Evolutionary conservation across 2,797 vertebrate genomes (phyloP).

Genomic region (Schizopygopsis pylzovi): DNA sequence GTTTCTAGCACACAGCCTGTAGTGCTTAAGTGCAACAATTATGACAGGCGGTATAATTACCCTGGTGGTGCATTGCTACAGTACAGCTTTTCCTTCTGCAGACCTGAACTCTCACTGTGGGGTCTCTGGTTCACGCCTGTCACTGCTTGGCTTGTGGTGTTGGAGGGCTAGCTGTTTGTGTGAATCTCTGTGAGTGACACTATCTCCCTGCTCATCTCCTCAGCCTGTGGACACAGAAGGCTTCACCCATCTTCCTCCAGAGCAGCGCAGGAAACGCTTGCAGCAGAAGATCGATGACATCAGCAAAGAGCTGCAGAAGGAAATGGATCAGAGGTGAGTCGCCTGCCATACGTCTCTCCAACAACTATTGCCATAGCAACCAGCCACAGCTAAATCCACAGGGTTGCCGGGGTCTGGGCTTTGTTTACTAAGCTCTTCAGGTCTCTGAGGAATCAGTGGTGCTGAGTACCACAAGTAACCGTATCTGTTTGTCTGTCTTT

Average conservation of each 20-base stretch:
- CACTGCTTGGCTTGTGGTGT: constrained; percentile 17
- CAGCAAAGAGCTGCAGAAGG: constrained; percentile 87
- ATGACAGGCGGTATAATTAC: neutral
- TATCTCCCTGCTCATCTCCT: constrained; percentile 59
- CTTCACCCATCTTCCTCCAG: constrained; percentile 87
- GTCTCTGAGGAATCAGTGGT: constrained; percentile 61
- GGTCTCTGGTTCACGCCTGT: constrained; percentile 17
- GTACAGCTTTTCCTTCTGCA: neutral
- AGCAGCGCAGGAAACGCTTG: constrained; percentile 88
- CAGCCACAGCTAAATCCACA: constrained; percentile 24
- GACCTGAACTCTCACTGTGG: constrained; percentile 7
- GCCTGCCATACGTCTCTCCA: constrained; percentile 47
- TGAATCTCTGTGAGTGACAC: constrained; percentile 45
- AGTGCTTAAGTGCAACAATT: neutral
- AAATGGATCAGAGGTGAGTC: constrained; percentile 88
- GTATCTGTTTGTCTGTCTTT: constrained; percentile 14
- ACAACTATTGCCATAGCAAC: constrained; percentile 60
- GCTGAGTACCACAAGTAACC: constrained; percentile 54
- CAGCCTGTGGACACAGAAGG: constrained; percentile 86
- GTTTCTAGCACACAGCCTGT: neutral
- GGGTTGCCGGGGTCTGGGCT: constrained; percentile 52
- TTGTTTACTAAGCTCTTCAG: constrained; percentile 66
- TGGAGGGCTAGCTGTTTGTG: neutral
- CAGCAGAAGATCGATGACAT: constrained; percentile 88
- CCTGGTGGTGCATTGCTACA: neutral